phyloP scores from a whole-genome alignment of 2,888 invertebrate species.

The Iphiclides podalirius region DNA sequence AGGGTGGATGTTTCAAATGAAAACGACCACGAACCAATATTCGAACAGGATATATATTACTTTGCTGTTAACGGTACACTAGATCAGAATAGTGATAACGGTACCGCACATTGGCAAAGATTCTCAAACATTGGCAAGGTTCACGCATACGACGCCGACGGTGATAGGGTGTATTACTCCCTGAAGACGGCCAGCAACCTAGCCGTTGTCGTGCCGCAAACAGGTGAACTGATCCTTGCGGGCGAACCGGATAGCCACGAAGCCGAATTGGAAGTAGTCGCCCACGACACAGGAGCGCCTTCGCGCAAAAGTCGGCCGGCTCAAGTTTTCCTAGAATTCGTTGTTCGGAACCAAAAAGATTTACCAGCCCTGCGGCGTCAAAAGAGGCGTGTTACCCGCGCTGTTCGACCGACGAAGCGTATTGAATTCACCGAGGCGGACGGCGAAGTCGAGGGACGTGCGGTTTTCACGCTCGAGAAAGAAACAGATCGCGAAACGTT shows the following conservation, averaged over 20 bases:
- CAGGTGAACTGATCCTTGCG: conserved; percentile 92
- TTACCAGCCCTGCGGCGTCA: conserved; percentile 84
- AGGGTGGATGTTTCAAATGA: conserved; percentile 89
- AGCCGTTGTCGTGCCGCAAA: conserved; percentile 94
- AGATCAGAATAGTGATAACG: conserved; percentile 80
- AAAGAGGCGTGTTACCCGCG: conserved; percentile 90
- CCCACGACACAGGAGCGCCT: conserved; percentile 90
- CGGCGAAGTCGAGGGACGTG: conserved; percentile 92
- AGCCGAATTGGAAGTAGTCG: conserved; percentile 87
- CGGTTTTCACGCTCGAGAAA: conserved; percentile 94
- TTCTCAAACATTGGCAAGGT: conserved; percentile 92
- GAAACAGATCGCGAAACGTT: conserved; percentile 95
- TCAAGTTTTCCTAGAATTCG: conserved; percentile 87
- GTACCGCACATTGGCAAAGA: conserved; percentile 84
- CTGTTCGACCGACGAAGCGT: conserved; percentile 96
- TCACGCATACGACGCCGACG: conserved; percentile 92
- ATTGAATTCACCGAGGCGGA: conserved; percentile 95
- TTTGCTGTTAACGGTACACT: conserved; percentile 86
- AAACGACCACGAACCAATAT: conserved; percentile 95
- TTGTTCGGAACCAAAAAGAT: conserved; percentile 79
- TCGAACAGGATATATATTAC: conserved; percentile 87
- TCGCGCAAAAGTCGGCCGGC: conserved; percentile 86
- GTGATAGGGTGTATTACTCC: conserved; percentile 94
- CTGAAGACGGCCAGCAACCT: conserved; percentile 89
- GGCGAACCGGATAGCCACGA: conserved; percentile 87